phyloP scores from a whole-genome alignment of 1,140 invertebrate species.

The Chelonus insularis region DNA sequence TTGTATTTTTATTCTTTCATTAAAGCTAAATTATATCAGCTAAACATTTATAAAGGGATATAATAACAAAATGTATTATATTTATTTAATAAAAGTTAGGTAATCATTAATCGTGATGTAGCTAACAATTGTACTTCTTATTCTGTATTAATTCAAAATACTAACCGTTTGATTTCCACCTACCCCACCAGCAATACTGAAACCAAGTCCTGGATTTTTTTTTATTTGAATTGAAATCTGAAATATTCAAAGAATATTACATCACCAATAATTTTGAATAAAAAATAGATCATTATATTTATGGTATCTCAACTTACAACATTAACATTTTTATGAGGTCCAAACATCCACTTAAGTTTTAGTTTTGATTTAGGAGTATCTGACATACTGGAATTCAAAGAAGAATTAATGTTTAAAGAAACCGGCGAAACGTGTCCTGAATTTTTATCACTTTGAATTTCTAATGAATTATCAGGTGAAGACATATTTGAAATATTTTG shows the following conservation, averaged over 20 bases:
- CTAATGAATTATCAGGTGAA: constrained; percentile 24
- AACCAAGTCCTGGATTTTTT: constrained; percentile 57
- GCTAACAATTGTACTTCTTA: too few relatives aligned
- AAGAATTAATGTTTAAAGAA: constrained; percentile 29
- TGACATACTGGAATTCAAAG: constrained; percentile 18
- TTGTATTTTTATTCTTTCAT: neutral
- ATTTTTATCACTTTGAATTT: constrained; percentile 34
- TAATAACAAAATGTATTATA: too few relatives aligned
- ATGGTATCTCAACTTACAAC: constrained; percentile 49
- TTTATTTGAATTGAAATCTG: constrained; percentile 59
- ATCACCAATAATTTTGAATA: too few relatives aligned
- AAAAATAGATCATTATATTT: constrained; percentile 6
- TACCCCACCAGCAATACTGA: constrained; percentile 56
- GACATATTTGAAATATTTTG: neutral
- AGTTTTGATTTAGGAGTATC: constrained; percentile 37
- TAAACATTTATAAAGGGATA: too few relatives aligned
- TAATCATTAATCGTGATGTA: too few relatives aligned
- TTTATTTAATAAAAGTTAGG: too few relatives aligned
- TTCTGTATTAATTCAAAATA: too few relatives aligned
- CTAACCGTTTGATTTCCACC: constrained; percentile 54
- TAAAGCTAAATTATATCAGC: neutral
- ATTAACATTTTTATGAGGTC: constrained; percentile 65
- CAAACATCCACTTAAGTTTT: constrained; percentile 64
- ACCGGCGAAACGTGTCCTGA: constrained; percentile 37
- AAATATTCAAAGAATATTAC: constrained; percentile 26